Percentiles rank a stretch among this genome's conserved stretches.
phyloP scores from a whole-genome alignment of 2,113 vertebrate species.

The Oceanodroma tethys region DNA sequence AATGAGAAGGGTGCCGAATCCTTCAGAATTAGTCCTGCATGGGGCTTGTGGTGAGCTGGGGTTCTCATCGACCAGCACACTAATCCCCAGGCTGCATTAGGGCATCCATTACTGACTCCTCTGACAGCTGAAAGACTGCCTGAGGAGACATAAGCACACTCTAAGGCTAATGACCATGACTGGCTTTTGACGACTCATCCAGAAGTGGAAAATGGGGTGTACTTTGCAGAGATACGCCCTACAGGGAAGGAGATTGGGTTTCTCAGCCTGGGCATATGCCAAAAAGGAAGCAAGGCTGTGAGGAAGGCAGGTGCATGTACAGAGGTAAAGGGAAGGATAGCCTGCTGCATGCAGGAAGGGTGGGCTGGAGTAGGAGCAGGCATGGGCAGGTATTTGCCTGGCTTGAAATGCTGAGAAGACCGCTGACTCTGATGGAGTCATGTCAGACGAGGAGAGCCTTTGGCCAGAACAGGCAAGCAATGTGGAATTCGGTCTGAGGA shows the following conservation, averaged over 20 bases:
- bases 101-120: not conserved
- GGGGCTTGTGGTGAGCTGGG: not conserved
- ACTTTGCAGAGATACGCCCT: not conserved
- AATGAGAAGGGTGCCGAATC: not conserved
- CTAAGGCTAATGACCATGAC: not conserved
- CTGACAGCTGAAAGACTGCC: not conserved
- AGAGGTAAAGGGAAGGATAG: not conserved
- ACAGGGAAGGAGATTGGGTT: not conserved
- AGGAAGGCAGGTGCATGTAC: not conserved
- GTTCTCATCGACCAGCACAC: rapidly evolving
- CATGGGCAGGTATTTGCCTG: not conserved
- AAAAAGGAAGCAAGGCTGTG: not conserved
- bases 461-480: not conserved
- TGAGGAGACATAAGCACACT: not conserved
- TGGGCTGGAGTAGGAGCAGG: not conserved
- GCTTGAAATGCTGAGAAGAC: not conserved
- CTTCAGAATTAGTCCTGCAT: not conserved
- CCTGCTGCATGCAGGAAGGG: not conserved
- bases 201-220: not conserved
- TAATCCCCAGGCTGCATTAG: not conserved
- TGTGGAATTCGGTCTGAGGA: not conserved
- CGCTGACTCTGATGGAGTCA: not conserved
- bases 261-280: not conserved
- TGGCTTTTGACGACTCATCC: not conserved
- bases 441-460: not conserved